Evolutionary conservation across 2,113 vertebrate species (phyloP), one percentile per base, ranked within the genome.

Genomic region (Neopipo cinnamomea): DNA sequence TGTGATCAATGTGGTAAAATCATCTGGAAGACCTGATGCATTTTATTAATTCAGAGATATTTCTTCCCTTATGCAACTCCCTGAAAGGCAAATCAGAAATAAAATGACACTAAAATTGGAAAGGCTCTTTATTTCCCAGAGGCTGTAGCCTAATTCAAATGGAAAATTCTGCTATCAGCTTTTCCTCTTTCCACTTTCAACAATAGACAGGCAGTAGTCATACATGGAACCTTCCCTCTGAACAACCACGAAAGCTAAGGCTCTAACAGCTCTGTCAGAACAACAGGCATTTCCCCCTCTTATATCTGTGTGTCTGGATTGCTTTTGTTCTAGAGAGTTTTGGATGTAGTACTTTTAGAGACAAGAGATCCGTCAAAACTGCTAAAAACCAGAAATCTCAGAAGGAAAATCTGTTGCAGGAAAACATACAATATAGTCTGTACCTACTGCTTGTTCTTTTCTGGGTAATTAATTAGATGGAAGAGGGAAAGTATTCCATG

Each of bases 1-100:
- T 77, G 85, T 94, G 97, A 93, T 76, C 24, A 82, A 62, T 96
- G 96, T 97, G 94, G 94, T 80, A 84, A 98, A 96, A 58, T 28
- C 46, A 86, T 49, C 44, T 73, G 88, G 44, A 96, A 89, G 93
- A 98, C 89, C 77, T 93, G 86, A 86, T 95, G 95, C 76, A 95
- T 97, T 80, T 95, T 95, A 93, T 97, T 97, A 95, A 94, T 76
- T 71, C 92, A 80, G 81, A 88, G 49, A 71, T 25, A 33, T 49
- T 73, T 88, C 39, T 74, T 46, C 49, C 35, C 67, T 87, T 80
- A 17, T 88, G 65, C 31, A 91, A 42, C 85, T 71, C 85, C 66
- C 31, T 55, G 94, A 91, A 93, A 89, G 76, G 49, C 52, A 41
- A 91, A 85, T 94, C 62, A 88, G 84, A 89, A 95, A 91, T 95